Conservation (phyloP, 2,888 invertebrate genomes). For the Panzeria rudis region DNA sequence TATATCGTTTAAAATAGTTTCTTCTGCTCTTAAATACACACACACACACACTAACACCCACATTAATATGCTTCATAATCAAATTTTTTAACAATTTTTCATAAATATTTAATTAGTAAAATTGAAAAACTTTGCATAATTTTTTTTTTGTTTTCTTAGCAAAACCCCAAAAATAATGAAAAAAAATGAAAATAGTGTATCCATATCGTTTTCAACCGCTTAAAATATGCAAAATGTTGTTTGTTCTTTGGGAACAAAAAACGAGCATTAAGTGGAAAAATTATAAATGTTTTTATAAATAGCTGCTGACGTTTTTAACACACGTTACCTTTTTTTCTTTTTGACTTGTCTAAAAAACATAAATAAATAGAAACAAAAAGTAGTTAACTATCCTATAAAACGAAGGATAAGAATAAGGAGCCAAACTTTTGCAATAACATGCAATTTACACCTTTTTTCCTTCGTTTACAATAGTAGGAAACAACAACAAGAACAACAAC, state of each 20-base stretch:
- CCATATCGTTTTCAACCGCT: slow-evolving; percentile 40
- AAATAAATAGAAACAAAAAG: slow-evolving; percentile 35
- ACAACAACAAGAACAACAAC: neutral
- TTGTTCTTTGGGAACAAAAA: slow-evolving; percentile 31
- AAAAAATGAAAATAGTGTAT: neutral
- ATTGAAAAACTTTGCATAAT: slow-evolving; percentile 65
- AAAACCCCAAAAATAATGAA: neutral
- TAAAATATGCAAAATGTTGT: slow-evolving; percentile 60
- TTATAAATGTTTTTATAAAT: slow-evolving; percentile 65
- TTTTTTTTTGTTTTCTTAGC: neutral
- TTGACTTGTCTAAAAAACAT: slow-evolving; percentile 14
- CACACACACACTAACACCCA: neutral
- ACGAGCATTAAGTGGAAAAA: slow-evolving; percentile 13
- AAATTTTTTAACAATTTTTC: slow-evolving; percentile 33
- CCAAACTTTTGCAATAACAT: slow-evolving; percentile 67
- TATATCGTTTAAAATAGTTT: neutral
- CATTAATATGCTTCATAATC: slow-evolving; percentile 31
- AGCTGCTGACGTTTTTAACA: slow-evolving; percentile 60
- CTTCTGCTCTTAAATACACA: neutral
- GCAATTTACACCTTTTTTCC: slow-evolving; percentile 67
- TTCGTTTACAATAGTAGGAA: neutral
- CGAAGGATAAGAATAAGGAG: slow-evolving; percentile 35
- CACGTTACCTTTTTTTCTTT: slow-evolving; percentile 39
- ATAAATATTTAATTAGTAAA: slow-evolving; percentile 68
- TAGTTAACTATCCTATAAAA: slow-evolving; percentile 23